Evolutionary conservation across 1,140 invertebrate species (phyloP), one percentile per base, ranked within the genome.

Genomic region (Stenopsyche tienmushanensis): DNA sequence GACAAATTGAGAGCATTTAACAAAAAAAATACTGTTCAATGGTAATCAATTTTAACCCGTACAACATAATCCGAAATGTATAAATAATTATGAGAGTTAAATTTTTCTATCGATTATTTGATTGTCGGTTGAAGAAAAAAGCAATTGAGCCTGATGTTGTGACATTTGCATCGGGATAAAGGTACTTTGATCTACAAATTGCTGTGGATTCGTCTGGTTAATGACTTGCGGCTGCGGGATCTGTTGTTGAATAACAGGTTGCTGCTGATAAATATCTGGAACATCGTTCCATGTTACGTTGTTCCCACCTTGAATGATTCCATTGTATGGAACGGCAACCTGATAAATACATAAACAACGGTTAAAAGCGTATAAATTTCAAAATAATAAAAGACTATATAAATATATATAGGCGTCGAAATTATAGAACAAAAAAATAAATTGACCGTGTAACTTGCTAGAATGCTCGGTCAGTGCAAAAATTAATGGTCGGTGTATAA

Each of bases 91-190:
- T n/a, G n/a, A n/a, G n/a, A n/a, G n/a, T n/a, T n/a, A n/a, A n/a
- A n/a, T n/a, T n/a, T n/a, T n/a, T n/a, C n/a, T n/a, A n/a, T n/a
- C n/a, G n/a, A n/a, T n/a, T n/a, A n/a, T n/a, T n/a, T n/a, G n/a
- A n/a, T n/a, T n/a, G n/a, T n/a, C n/a, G n/a, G n/a, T n/a, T n/a
- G n/a, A n/a, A n/a, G n/a, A n/a, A 34, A 77, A 77, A 29, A 76
- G 60, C 66, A 77, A 64, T 64, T 76, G 75, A 26, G 74, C 74
- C 45, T 75, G 75, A 52, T 76, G 75, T 54, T 77, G 74, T 7
- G 73, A 72, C 62, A 77, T 69, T 60, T 76, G 72, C 62, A 75
- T 73, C 21, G 74, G 72, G 3, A 42, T 26, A 13, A 24, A 67
- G 20, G 29, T 54, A 17, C 24, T 39, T 1, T 52, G 62, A n/a